Evolutionary conservation across 2,888 invertebrate species (phyloP).

Genomic region (Tolmerus cingulatus): DNA sequence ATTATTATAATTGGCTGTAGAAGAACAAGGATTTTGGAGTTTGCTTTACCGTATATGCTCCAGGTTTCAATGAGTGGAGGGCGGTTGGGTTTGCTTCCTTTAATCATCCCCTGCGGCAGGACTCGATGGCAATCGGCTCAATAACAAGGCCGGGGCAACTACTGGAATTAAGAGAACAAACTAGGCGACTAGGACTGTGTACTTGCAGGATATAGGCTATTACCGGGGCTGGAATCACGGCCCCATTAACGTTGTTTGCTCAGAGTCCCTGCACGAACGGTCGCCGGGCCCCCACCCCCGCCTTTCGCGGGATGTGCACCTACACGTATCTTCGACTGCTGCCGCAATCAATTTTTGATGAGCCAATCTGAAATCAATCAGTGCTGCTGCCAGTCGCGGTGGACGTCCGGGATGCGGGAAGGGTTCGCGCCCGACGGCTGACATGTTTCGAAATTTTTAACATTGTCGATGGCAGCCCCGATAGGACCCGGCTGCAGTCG

Average conservation of each 20-base stretch:
- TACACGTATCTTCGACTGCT: slow-evolving; percentile 12
- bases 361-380: slow-evolving; percentile 48
- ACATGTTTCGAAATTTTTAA: slow-evolving; percentile 26
- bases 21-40: no score
- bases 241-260: slow-evolving; percentile 46
- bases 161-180: slow-evolving; percentile 41
- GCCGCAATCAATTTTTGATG: slow-evolving; percentile 48
- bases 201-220: slow-evolving; percentile 36
- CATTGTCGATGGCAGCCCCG: background rate
- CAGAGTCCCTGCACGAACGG: background rate
- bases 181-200: background rate
- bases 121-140: background rate
- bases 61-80: background rate
- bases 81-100: background rate
- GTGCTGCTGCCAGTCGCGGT: slow-evolving; percentile 11
- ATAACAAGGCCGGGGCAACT: background rate
- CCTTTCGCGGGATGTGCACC: background rate
- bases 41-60: background rate
- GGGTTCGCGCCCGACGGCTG: slow-evolving; percentile 11
- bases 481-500: background rate
- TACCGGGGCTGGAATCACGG: slow-evolving; percentile 44
- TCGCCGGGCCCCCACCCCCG: background rate
- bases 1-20: no score
- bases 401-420: slow-evolving; percentile 30
- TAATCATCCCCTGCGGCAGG: background rate